Evolutionary conservation across 2,113 vertebrate genomes (phyloP), one percentile per base, ranked within the genome.

Genomic region (Psettodes erumei): DNA sequence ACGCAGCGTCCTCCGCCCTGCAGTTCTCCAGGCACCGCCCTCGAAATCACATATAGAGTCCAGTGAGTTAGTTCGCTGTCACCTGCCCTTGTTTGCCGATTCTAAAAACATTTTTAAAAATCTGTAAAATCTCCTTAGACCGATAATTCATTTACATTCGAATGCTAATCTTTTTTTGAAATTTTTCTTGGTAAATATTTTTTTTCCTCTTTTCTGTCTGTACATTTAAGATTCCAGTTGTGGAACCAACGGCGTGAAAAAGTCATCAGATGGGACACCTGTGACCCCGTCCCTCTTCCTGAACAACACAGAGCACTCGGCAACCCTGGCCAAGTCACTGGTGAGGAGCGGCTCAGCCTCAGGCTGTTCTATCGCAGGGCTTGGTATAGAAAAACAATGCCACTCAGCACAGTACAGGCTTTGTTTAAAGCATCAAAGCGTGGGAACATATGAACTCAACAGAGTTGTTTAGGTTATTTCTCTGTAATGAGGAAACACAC

Each of bases 1-100:
- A 81, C 96, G 97, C 43, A 98, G 96, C 6, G 98, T 99, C 63
- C 94, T 99, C 66, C 96, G 98, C 79, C 98, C 98, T 0, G 98
- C 98, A 3, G 95, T 99, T 27, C 86, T 99, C 23, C 98, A 99
- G 83, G 95, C 98, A 8, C 98, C 97, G 0, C 95, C 96, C 81
- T 95, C 95, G 2, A 98, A 97, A 91, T 90, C 93, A 53, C 95
- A 97, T 84, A 88, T 96, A 1, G 95, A 96, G 85, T 91, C 95
- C 19, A 95, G 97, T 97, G 93, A 95, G 91, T 93, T 51, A 63
- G 61, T 45, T 65, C 47, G 19, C 23, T 61, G 33, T 27, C 58
- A 54, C 27, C 37, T 51, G 16, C 0, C 27, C 37, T 60, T 28
- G 64, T 59, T 75, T 61, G 40, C 63, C 71, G 6, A 67, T 42